phyloP scores from a whole-genome alignment of 1,140 invertebrate genomes.

The Cotesia typhae region DNA sequence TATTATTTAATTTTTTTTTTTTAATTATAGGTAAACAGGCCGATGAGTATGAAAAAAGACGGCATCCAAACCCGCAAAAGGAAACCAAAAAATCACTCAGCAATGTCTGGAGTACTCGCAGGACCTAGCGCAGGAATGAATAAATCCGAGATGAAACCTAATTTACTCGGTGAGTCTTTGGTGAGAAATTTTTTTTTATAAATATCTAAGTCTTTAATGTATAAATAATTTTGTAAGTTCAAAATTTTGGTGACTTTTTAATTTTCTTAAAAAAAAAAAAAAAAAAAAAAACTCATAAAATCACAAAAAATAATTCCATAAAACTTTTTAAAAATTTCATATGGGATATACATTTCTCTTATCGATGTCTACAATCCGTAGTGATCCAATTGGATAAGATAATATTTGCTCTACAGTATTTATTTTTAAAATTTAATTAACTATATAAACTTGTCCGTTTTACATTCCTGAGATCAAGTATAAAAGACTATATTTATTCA shows the following conservation, averaged over 20 bases:
- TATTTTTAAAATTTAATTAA: too few relatives aligned
- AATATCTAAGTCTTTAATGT: neutral
- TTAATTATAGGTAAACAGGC: slow-evolving; percentile 78
- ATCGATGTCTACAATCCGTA: slow-evolving; percentile 5
- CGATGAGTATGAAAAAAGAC: slow-evolving; percentile 95
- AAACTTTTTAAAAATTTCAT: neutral
- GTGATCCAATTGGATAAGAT: slow-evolving; percentile 29
- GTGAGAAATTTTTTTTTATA: slow-evolving; percentile 50
- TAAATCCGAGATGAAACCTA: slow-evolving; percentile 62
- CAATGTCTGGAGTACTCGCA: slow-evolving; percentile 44
- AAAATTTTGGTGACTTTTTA: too few relatives aligned
- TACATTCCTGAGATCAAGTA: too few relatives aligned
- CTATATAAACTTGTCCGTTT: too few relatives aligned
- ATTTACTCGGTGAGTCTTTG: slow-evolving; percentile 63
- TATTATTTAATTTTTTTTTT: slow-evolving; percentile 21
- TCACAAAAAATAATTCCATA: neutral
- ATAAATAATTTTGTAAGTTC: too few relatives aligned
- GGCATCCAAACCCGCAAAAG: slow-evolving; percentile 93
- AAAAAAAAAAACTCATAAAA: too few relatives aligned
- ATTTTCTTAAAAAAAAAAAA: too few relatives aligned
- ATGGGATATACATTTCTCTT: slow-evolving; percentile 15
- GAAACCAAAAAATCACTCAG: slow-evolving; percentile 76
- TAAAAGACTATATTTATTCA: too few relatives aligned
- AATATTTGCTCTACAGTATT: too few relatives aligned
- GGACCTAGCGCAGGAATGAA: slow-evolving; percentile 51